These are phyloP conservation scores for Cephus nigrinus DNA, from an alignment of 2,888 invertebrate species.

Conservation along the genomic window DNA sequence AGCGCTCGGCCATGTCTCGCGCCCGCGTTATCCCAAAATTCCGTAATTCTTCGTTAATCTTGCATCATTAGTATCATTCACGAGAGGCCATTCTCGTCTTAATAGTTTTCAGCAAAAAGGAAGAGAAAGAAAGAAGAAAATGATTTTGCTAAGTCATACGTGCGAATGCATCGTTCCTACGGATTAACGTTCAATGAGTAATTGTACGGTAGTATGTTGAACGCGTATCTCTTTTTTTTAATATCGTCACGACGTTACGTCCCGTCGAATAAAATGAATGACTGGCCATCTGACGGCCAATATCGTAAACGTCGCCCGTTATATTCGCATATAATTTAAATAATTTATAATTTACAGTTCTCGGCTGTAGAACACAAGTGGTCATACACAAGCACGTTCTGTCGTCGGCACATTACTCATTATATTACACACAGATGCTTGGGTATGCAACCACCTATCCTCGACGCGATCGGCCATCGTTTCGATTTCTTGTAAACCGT, in stretches of 20 bases:
- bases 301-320: conserved; percentile 39
- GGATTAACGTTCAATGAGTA: not conserved
- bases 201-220: not conserved
- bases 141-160: conserved; percentile 24
- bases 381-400: conserved; percentile 51
- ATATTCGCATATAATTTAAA: conserved; percentile 54
- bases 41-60: not conserved
- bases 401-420: conserved; percentile 20
- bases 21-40: not conserved
- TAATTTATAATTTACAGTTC: conserved; percentile 59
- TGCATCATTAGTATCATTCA: not conserved
- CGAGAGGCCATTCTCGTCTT: not conserved
- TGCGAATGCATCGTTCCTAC: not conserved
- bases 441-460: conserved; percentile 42
- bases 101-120: not conserved
- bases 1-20: conserved; percentile 13
- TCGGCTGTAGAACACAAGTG: conserved; percentile 52
- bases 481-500: conserved; percentile 19
- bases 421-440: conserved; percentile 44
- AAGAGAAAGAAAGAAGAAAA: not conserved
- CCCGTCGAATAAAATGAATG: conserved; percentile 30
- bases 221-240: not conserved
- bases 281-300: conserved; percentile 44
- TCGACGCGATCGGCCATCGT: conserved; percentile 18
- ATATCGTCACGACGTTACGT: conserved; percentile 32